Percentiles rank a stretch among this genome's conserved stretches.
These are phyloP conservation scores for Aelia acuminata DNA, from an alignment of 2,888 invertebrate species.

Conservation along the genomic window DNA sequence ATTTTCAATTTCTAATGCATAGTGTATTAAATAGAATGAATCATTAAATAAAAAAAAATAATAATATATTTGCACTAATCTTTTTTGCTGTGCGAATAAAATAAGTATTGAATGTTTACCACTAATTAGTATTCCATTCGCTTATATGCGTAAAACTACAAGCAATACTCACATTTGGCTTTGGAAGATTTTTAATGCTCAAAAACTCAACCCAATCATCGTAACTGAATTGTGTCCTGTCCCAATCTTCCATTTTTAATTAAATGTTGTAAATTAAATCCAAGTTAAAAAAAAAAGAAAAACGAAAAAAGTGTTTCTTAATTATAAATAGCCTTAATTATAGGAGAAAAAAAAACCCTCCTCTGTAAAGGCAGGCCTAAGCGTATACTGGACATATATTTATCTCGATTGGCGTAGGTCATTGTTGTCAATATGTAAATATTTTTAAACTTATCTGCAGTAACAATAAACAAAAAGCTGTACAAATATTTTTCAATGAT, in stretches of 20 bases:
- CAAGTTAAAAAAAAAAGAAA: not conserved
- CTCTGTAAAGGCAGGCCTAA: not conserved
- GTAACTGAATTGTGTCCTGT: conserved; percentile 34
- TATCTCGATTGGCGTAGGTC: not conserved
- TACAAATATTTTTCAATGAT: not conserved
- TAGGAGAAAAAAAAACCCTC: not conserved
- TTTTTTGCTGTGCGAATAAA: no score
- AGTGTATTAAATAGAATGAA: no score
- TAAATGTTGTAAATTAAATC: not conserved
- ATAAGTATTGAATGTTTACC: no score
- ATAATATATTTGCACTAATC: no score
- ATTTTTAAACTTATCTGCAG: not conserved
- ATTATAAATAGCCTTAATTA: not conserved
- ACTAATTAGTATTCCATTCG: no score
- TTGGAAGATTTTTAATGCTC: not conserved
- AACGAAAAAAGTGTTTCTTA: not conserved
- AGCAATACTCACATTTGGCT: conserved; percentile 34
- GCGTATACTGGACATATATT: not conserved
- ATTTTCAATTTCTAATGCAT: no score
- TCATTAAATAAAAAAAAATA: no score
- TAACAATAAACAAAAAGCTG: conserved; percentile 4
- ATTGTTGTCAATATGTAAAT: conserved; percentile 34
- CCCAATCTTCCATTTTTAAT: conserved; percentile 50
- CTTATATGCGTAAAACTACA: no score
- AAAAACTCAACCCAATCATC: conserved; percentile 49